Evolutionary conservation across 2,797 vertebrate species (phyloP), one percentile per base, ranked within the genome.

Genomic region (Etheostoma nigrum): DNA sequence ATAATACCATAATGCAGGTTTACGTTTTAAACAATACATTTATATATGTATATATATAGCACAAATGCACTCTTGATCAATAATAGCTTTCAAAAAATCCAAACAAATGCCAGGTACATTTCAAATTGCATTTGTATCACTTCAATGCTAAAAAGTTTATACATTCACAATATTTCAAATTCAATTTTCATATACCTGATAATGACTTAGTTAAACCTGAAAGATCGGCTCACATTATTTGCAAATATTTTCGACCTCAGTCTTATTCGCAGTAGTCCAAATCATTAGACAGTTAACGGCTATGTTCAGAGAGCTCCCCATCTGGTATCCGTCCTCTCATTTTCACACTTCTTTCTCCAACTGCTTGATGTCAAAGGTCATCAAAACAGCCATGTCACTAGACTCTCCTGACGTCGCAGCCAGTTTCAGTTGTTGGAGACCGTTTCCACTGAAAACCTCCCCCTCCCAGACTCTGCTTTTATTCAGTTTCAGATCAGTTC

Each of bases 391-490:
- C 94, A 96, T 91, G 80, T 94, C 94, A 4, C 83, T 60, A 59
- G 91, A 85, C 30, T 80, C 85, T 1, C 63, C 91, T 0, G 83
- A 91, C 9, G 92, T 91, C 1, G 92, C 91, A 0, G 91, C 95
- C 68, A 96, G 83, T 65, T 95, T 96, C 66, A 96, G 74, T 14
- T 86, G 75, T 0, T 80, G 86, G 49, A 89, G 82, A 5, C 81
- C 58, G 2, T 84, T 67, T 19, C 95, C 95, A 0, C 87, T 95
- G 75, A 86, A 87, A 27, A 89, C 93, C 0, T 95, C 93, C 0
- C 92, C 95, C 82, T 97, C 95, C 96, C 96, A 97, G 10, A 96
- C 89, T 49, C 79, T 70, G 76, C 92, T 94, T 16, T 88, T 94
- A 55, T 91, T 95, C 59, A 93, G 85, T 86, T 92, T 92, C 57